These are phyloP conservation scores for Actinopyga echinites DNA, from an alignment of 53 echinoderm and acorn worm genomes.

Conservation along the genomic window DNA sequence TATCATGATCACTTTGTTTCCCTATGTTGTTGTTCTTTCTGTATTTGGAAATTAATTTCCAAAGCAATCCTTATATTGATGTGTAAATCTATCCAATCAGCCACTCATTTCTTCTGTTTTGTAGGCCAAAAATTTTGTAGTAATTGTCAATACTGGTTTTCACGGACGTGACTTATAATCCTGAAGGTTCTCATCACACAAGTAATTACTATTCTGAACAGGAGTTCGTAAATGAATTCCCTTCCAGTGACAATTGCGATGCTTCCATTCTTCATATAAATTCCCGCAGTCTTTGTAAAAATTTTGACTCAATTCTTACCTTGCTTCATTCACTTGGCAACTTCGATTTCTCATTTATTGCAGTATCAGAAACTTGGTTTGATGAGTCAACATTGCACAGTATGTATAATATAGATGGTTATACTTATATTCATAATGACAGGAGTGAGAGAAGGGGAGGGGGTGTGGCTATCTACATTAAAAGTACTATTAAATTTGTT, in stretches of 20 bases:
- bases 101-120: too few species aligned
- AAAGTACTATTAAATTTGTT: background rate
- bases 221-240: background rate
- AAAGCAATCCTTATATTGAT: background rate
- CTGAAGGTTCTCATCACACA: background rate
- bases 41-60: too few species aligned
- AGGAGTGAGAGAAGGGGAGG: constrained; percentile 4
- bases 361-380: background rate
- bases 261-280: background rate
- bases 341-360: constrained; percentile 12
- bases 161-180: too few species aligned
- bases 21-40: too few species aligned
- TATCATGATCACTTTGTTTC: too few species aligned
- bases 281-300: background rate
- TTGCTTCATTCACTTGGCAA: background rate
- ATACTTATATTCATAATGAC: background rate
- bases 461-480: constrained; percentile 3
- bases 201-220: background rate
- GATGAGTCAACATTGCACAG: background rate
- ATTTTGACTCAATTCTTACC: background rate
- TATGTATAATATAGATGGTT: constrained; percentile 1
- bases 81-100: background rate
- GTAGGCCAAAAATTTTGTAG: too few species aligned
- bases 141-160: too few species aligned
- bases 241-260: background rate